A percentile compares a stretch with the other conserved stretches of the same genome.
Conservation (phyloP, 2,888 invertebrate species). For the Lomographa bimaculata region DNA sequence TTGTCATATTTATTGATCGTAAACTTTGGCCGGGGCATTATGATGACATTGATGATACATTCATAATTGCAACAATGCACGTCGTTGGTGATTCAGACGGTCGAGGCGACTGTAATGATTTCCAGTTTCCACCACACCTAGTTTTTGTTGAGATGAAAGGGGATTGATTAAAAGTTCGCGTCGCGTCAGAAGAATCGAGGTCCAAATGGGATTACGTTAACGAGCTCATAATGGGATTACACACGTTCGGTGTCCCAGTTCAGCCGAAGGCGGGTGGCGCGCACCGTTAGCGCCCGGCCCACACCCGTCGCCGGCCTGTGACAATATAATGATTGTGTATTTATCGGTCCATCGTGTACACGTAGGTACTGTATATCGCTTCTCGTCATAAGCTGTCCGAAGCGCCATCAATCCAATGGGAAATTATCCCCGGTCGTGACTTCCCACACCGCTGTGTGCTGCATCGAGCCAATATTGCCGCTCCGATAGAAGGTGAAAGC, state of each 20-base stretch:
- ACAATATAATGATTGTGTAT: slow-evolving; percentile 76
- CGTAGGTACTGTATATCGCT: slow-evolving; percentile 47
- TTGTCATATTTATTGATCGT: slow-evolving; percentile 37
- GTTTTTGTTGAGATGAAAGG: slow-evolving; percentile 26
- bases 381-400: slow-evolving; percentile 50
- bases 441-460: slow-evolving; percentile 19
- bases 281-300: slow-evolving; percentile 46
- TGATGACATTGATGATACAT: slow-evolving; percentile 52
- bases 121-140: slow-evolving; percentile 9
- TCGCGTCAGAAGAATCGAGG: slow-evolving; percentile 51
- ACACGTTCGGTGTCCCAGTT: slow-evolving; percentile 71
- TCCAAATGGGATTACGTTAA: slow-evolving; percentile 71
- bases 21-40: slow-evolving; percentile 41
- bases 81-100: slow-evolving; percentile 40
- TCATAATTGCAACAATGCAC: slow-evolving; percentile 42
- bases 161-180: slow-evolving; percentile 36
- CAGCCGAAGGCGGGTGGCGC: slow-evolving; percentile 57
- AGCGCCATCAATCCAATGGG: slow-evolving; percentile 52
- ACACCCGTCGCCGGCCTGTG: slow-evolving; percentile 63
- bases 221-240: slow-evolving; percentile 81
- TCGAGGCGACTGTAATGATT: slow-evolving; percentile 19
- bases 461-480: slow-evolving; percentile 36
- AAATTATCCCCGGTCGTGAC: slow-evolving; percentile 49
- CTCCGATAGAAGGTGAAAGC: slow-evolving; percentile 65
- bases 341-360: slow-evolving; percentile 56